These are phyloP conservation scores for Drepana arcuata DNA, from an alignment of 1,140 invertebrate species.

Conservation along the genomic window DNA sequence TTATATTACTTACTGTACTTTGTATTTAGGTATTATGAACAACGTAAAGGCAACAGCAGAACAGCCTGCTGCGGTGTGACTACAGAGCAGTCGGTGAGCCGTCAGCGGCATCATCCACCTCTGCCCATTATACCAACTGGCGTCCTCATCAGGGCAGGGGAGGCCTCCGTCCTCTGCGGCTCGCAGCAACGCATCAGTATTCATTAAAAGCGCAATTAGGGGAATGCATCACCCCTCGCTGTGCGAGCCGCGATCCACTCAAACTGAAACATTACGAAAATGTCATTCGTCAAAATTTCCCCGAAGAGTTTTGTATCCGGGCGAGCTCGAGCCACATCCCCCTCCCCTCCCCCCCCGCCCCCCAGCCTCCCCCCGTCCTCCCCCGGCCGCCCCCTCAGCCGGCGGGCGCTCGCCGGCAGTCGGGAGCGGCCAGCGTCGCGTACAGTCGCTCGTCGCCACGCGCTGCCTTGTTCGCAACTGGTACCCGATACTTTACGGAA, in stretches of 20 bases:
- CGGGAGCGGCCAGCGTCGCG: not conserved
- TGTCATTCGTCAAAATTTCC: conserved; percentile 52
- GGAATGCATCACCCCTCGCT: conserved; percentile 31
- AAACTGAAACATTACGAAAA: conserved; percentile 32
- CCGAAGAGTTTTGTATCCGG: conserved; percentile 24
- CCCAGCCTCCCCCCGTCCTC: conserved; percentile 2
- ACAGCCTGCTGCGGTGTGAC: not conserved
- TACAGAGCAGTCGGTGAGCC: not conserved
- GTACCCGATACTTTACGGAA: too few relatives aligned
- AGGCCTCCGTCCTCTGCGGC: not conserved
- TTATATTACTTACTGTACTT: too few relatives aligned
- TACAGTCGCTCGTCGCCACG: conserved; percentile 4
- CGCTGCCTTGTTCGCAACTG: too few relatives aligned
- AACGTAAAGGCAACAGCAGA: too few relatives aligned
- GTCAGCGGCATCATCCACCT: not conserved
- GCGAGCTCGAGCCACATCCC: conserved; percentile 10
- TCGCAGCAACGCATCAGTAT: conserved; percentile 19
- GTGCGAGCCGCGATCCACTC: conserved; percentile 14
- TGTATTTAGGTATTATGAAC: too few relatives aligned
- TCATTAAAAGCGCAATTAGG: conserved; percentile 53
- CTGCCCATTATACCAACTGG: not conserved
- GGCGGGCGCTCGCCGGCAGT: conserved; percentile 2
- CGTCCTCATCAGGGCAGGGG: too few relatives aligned
- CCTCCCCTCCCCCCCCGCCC: conserved; percentile 9
- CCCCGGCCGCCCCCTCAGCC: conserved; percentile 1